Conservation (phyloP, 2,888 invertebrate genomes). For the Microchrysa polita region DNA sequence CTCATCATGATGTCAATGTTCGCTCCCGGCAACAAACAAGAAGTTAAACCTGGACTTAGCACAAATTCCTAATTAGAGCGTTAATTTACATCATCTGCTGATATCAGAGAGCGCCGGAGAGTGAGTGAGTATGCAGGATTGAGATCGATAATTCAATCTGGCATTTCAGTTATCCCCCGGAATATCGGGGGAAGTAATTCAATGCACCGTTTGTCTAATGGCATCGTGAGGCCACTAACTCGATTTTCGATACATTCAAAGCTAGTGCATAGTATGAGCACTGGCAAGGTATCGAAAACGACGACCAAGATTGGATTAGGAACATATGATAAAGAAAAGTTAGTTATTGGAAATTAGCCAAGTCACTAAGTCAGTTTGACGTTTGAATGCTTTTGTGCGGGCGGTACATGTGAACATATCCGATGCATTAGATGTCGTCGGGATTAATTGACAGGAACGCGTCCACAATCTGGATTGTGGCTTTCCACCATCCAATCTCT, state of each 20-base stretch:
- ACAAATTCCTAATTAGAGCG: constrained; percentile 13
- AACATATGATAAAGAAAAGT: background rate
- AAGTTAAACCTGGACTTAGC: constrained; percentile 5
- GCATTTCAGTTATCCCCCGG: no score
- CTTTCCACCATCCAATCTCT: no score
- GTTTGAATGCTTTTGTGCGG: background rate
- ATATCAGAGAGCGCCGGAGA: background rate
- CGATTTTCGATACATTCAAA: no score
- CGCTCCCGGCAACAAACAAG: background rate
- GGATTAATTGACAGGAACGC: constrained; percentile 11
- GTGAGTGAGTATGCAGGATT: no score
- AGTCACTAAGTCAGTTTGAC: background rate
- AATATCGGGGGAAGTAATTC: no score
- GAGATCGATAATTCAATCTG: background rate
- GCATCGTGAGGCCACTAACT: background rate
- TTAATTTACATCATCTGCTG: constrained; percentile 14
- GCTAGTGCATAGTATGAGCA: no score
- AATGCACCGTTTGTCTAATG: background rate
- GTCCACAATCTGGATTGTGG: background rate
- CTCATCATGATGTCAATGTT: background rate
- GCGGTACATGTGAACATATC: background rate
- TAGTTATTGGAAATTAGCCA: no score
- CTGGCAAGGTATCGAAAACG: background rate
- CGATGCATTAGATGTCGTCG: background rate
- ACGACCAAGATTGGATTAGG: background rate